Evolutionary conservation across 2,888 invertebrate species (phyloP).

Genomic region (Hybos culiciformis): DNA sequence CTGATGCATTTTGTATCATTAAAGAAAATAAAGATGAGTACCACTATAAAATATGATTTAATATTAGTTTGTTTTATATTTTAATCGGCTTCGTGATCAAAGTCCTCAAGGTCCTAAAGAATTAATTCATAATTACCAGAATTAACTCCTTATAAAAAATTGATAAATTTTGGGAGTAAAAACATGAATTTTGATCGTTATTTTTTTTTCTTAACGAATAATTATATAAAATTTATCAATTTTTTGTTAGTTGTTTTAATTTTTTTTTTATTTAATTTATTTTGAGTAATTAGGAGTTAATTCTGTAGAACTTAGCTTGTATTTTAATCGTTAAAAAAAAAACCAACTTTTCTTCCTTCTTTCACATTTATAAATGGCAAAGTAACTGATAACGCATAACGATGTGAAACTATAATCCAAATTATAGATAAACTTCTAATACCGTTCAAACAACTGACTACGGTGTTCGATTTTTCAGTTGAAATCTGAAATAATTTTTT

Average conservation of each 20-base stretch:
- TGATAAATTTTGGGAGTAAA: not conserved
- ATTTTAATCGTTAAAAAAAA: too few relatives aligned
- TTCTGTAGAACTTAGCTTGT: too few relatives aligned
- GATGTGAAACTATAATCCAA: slow-evolving; percentile 32
- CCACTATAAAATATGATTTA: slow-evolving; percentile 19
- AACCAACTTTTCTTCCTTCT: too few relatives aligned
- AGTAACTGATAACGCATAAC: too few relatives aligned
- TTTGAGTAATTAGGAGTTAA: too few relatives aligned
- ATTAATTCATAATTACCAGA: not conserved
- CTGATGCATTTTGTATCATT: slow-evolving; percentile 35
- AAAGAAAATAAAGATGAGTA: slow-evolving; percentile 28
- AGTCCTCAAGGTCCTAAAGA: too few relatives aligned
- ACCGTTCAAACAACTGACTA: slow-evolving; percentile 30
- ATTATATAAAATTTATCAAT: too few relatives aligned
- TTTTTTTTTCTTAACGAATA: not conserved
- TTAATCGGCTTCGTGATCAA: not conserved
- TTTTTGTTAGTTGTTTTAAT: too few relatives aligned
- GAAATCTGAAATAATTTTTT: slow-evolving; percentile 7
- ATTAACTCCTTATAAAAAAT: not conserved
- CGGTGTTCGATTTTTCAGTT: slow-evolving; percentile 11
- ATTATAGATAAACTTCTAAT: slow-evolving; percentile 30
- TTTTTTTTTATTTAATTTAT: too few relatives aligned
- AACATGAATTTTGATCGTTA: not conserved
- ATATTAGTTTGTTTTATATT: not conserved
- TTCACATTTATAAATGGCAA: too few relatives aligned